phyloP scores from a whole-genome alignment of 2,888 invertebrate genomes.

The Alviniconcha strummeri region DNA sequence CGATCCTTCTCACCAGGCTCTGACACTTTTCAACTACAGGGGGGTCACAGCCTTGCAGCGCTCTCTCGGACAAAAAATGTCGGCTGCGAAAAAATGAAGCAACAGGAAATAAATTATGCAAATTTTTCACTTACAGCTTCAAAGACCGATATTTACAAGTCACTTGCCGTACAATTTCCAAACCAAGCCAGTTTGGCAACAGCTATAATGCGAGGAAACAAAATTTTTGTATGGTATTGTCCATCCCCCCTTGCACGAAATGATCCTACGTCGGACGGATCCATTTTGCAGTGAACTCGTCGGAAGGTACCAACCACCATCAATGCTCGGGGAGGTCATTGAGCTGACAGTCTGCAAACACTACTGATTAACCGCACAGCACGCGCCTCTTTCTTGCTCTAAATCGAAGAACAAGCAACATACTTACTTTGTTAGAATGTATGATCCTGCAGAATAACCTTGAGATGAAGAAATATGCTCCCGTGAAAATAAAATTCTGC shows the following conservation, averaged over 20 bases:
- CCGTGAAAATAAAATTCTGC: background rate
- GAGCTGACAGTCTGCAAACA: too few relatives aligned
- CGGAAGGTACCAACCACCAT: conserved; percentile 40
- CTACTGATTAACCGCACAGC: background rate
- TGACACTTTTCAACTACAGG: conserved; percentile 13
- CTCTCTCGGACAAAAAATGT: conserved; percentile 13
- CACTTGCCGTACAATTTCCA: too few relatives aligned
- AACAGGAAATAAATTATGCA: conserved; percentile 34
- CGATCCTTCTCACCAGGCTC: conserved; percentile 19
- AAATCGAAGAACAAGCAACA: too few relatives aligned
- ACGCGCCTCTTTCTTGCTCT: too few relatives aligned
- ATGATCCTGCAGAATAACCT: too few relatives aligned
- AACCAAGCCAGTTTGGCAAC: too few relatives aligned
- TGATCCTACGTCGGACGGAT: conserved; percentile 50
- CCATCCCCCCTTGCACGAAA: conserved; percentile 39
- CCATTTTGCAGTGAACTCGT: conserved; percentile 49
- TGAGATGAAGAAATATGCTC: too few relatives aligned
- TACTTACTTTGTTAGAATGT: background rate
- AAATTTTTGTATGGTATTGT: too few relatives aligned
- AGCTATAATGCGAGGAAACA: too few relatives aligned
- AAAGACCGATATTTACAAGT: background rate
- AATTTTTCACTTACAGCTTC: background rate
- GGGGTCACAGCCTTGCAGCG: conserved; percentile 22
- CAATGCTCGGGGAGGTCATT: conserved; percentile 22
- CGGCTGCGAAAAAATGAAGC: background rate